Percentiles rank a stretch among this genome's conserved stretches.
phyloP scores from a whole-genome alignment of 2,888 invertebrate genomes.

The Muscina levida region DNA sequence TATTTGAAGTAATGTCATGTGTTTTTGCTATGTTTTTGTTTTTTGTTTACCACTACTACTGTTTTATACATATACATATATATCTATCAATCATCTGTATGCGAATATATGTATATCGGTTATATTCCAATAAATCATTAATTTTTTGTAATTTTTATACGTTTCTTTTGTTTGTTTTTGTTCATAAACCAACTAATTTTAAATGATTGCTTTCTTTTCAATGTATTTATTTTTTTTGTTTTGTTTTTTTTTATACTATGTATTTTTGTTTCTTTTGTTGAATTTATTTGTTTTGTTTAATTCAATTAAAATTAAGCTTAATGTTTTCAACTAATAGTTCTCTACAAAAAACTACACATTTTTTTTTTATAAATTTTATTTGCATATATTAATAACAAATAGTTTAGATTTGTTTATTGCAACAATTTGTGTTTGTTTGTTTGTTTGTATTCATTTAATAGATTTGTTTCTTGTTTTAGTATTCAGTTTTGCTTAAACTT shows the following conservation, averaged over 20 bases:
- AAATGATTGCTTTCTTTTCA: constrained; percentile 69
- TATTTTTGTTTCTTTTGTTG: constrained; percentile 27
- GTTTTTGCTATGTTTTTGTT: background rate
- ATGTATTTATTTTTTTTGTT: constrained; percentile 57
- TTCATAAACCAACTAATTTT: constrained; percentile 63
- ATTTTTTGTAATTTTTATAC: too few species aligned
- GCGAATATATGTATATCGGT: background rate
- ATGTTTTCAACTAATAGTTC: constrained; percentile 23
- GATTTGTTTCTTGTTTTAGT: background rate
- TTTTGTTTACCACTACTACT: constrained; percentile 9
- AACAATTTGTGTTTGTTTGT: constrained; percentile 22
- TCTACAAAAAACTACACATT: constrained; percentile 47
- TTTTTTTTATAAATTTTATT: constrained; percentile 26
- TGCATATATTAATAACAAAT: constrained; percentile 47
- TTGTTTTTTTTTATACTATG: constrained; percentile 32
- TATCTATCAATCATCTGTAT: constrained; percentile 1
- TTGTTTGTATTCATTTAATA: constrained; percentile 30
- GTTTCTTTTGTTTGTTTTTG: constrained; percentile 26
- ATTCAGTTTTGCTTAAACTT: constrained; percentile 33
- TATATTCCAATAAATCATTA: too few species aligned
- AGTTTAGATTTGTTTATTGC: constrained; percentile 37
- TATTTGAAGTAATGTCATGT: background rate
- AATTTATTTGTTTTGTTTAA: constrained; percentile 31
- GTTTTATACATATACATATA: constrained; percentile 1
- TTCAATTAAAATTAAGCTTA: constrained; percentile 49